Conservation (phyloP, 2,888 invertebrate species). For the Rhimphoctona megacephalus region DNA sequence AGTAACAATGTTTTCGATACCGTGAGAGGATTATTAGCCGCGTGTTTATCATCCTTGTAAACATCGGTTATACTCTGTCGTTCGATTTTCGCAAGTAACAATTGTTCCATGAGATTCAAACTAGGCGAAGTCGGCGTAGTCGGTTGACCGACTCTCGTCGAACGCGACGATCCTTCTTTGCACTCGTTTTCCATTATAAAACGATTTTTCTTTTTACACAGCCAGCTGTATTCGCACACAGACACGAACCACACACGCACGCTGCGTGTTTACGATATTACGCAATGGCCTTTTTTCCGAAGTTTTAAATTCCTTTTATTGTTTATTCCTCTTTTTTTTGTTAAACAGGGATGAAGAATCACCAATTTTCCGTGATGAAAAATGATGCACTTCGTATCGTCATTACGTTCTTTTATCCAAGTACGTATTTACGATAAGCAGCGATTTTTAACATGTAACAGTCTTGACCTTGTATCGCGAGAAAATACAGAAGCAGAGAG, state of each 20-base stretch:
- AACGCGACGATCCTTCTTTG: constrained; percentile 71
- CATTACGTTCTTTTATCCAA: background rate
- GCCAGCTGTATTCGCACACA: constrained; percentile 13
- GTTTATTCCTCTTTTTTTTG: background rate
- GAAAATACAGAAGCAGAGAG: background rate
- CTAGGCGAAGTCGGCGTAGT: constrained; percentile 86
- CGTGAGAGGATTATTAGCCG: constrained; percentile 45
- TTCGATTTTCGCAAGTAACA: constrained; percentile 93
- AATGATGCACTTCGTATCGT: background rate
- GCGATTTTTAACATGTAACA: background rate
- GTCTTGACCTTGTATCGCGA: background rate
- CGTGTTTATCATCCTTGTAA: constrained; percentile 71
- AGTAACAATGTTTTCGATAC: constrained; percentile 85
- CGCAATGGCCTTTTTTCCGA: background rate
- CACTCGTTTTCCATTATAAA: constrained; percentile 36
- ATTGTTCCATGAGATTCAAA: constrained; percentile 89
- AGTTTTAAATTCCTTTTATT: background rate
- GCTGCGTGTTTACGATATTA: background rate
- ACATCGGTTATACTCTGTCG: constrained; percentile 85
- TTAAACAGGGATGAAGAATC: background rate
- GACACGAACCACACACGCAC: background rate
- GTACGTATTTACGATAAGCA: background rate
- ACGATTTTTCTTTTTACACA: background rate
- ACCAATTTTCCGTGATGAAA: background rate
- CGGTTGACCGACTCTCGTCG: constrained; percentile 81